Evolutionary conservation across 2,113 vertebrate genomes (phyloP).

Genomic region (Gulo gulo): DNA sequence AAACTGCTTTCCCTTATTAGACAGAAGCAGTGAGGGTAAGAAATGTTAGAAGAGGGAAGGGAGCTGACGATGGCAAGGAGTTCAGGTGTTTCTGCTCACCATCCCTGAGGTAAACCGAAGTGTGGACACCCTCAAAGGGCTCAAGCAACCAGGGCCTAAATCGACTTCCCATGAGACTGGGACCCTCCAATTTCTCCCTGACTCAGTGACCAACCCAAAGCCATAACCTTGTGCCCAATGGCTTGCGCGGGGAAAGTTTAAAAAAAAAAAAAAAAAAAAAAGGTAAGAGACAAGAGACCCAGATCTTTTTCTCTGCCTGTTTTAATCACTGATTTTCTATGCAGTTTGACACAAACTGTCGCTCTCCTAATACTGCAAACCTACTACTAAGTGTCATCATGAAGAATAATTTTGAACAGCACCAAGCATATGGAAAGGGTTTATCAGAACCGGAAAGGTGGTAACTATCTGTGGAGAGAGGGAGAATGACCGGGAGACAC

Average conservation of each 20-base stretch:
- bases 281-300: background rate
- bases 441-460: slow-evolving; percentile 35
- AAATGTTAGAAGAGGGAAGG: background rate
- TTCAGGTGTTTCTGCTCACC: background rate
- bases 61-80: background rate
- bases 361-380: background rate
- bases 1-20: background rate
- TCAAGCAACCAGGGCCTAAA: background rate
- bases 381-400: background rate
- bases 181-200: background rate
- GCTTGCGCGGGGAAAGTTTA: background rate
- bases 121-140: background rate
- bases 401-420: slow-evolving; percentile 30
- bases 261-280: background rate
- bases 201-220: background rate
- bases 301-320: background rate
- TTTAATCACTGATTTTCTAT: background rate
- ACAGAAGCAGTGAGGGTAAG: background rate
- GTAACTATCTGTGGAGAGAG: background rate
- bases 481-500: background rate
- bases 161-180: background rate
- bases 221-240: background rate
- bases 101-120: background rate
- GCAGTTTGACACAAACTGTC: background rate
- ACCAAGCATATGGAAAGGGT: background rate